These are phyloP conservation scores for Mesocentrotus franciscanus DNA, from an alignment of 53 echinoderm and acorn worm genomes.

Conservation along the genomic window DNA sequence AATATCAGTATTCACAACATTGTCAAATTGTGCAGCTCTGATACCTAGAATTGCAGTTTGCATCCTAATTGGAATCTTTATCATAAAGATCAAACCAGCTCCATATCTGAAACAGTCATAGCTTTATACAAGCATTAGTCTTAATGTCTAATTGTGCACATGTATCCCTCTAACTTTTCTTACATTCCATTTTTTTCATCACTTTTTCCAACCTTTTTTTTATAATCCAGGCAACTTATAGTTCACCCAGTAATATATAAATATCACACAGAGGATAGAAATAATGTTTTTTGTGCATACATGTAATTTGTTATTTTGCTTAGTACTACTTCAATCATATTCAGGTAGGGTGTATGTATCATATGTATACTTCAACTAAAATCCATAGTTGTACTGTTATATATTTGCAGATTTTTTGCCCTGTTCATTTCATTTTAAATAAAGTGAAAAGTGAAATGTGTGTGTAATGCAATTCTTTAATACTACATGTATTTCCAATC, in stretches of 20 bases:
- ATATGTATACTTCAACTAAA: not conserved
- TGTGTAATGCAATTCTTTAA: not conserved
- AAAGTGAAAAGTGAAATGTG: not conserved
- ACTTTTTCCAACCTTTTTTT: not conserved
- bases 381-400: not conserved
- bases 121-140: not conserved
- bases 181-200: not conserved
- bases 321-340: not conserved
- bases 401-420: not conserved
- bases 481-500: not conserved
- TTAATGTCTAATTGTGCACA: not conserved
- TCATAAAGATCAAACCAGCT: no score
- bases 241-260: not conserved
- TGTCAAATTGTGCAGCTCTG: no score
- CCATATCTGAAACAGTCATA: no score
- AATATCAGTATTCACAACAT: not conserved
- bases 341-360: not conserved
- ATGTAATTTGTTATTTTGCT: not conserved
- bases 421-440: no score
- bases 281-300: not conserved
- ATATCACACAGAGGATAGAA: conserved; percentile 17
- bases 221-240: not conserved
- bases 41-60: no score
- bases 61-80: no score
- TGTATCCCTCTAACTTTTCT: not conserved